These are phyloP conservation scores for Oxystoma pomonae DNA, from an alignment of 2,888 invertebrate genomes.

Conservation along the genomic window DNA sequence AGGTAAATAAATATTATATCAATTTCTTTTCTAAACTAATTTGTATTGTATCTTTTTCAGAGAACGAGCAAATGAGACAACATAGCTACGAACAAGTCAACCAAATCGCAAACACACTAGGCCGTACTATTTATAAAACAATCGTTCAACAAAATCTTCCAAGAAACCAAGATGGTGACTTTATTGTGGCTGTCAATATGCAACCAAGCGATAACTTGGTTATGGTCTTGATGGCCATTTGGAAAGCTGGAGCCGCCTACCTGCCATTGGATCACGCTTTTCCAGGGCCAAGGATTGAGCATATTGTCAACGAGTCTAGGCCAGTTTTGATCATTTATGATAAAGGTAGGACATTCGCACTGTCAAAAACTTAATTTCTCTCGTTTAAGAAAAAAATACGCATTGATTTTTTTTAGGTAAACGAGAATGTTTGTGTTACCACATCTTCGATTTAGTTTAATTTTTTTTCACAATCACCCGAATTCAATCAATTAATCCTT, in stretches of 20 bases:
- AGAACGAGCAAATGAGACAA: slow-evolving; percentile 27
- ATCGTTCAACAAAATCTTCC: slow-evolving; percentile 44
- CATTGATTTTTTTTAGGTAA: no score
- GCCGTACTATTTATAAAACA: slow-evolving; percentile 51
- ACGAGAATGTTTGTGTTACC: no score
- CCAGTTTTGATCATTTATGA: slow-evolving; percentile 69
- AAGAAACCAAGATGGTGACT: slow-evolving; percentile 65
- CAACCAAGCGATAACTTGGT: slow-evolving; percentile 68
- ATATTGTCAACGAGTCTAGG: slow-evolving; percentile 70
- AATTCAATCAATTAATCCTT: neutral
- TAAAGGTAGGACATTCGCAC: slow-evolving; percentile 50
- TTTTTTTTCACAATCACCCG: no score
- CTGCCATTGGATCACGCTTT: slow-evolving; percentile 73
- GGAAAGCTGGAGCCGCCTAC: slow-evolving; percentile 83
- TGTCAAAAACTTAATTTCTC: no score
- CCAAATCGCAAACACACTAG: slow-evolving; percentile 54
- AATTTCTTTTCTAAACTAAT: no score
- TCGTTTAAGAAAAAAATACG: no score
- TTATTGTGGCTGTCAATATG: slow-evolving; percentile 74
- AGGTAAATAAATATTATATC: no score
- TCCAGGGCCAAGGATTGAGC: slow-evolving; percentile 67
- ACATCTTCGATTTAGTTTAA: no score
- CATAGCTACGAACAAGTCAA: slow-evolving; percentile 56
- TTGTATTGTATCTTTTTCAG: slow-evolving; percentile 20
- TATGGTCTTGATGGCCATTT: slow-evolving; percentile 64